Evolutionary conservation across 1,140 invertebrate species (phyloP).

Genomic region (Drosophila tropicalis): DNA sequence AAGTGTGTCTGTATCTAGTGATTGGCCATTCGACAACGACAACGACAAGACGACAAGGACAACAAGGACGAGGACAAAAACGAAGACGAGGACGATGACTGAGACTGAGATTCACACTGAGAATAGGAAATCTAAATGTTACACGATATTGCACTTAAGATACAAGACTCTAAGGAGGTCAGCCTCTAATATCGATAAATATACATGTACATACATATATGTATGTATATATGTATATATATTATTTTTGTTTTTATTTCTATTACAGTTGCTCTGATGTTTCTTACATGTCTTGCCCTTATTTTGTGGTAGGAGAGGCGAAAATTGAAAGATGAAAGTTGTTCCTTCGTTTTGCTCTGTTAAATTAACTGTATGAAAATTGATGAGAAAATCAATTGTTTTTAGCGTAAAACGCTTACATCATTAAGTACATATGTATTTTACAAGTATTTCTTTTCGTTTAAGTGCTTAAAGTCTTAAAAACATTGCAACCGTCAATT

Average conservation of each 20-base stretch:
- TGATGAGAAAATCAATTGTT: conserved; percentile 20
- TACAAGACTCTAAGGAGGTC: conserved; percentile 36
- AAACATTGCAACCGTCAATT: no score
- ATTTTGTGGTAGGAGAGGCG: neutral
- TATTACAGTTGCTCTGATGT: neutral
- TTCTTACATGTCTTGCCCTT: conserved; percentile 9
- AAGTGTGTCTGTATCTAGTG: conserved; percentile 9
- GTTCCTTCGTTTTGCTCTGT: conserved; percentile 3
- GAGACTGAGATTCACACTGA: conserved; percentile 51
- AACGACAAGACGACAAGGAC: neutral
- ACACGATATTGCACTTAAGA: conserved; percentile 69
- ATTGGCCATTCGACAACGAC: conserved; percentile 10
- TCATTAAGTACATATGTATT: neutral
- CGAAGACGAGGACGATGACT: neutral
- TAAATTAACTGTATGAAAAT: conserved; percentile 33
- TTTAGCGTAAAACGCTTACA: conserved; percentile 16
- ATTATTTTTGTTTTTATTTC: neutral
- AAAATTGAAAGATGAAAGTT: neutral
- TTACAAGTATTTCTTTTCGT: neutral
- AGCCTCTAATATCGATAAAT: conserved; percentile 19
- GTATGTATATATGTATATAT: conserved; percentile 10
- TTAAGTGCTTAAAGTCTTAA: neutral
- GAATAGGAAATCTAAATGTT: conserved; percentile 14
- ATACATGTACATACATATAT: conserved; percentile 13
- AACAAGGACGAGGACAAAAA: neutral